Percentiles rank a stretch among this genome's conserved stretches.
phyloP scores from a whole-genome alignment of 2,113 vertebrate species.

The Formicarius rufipectus region DNA sequence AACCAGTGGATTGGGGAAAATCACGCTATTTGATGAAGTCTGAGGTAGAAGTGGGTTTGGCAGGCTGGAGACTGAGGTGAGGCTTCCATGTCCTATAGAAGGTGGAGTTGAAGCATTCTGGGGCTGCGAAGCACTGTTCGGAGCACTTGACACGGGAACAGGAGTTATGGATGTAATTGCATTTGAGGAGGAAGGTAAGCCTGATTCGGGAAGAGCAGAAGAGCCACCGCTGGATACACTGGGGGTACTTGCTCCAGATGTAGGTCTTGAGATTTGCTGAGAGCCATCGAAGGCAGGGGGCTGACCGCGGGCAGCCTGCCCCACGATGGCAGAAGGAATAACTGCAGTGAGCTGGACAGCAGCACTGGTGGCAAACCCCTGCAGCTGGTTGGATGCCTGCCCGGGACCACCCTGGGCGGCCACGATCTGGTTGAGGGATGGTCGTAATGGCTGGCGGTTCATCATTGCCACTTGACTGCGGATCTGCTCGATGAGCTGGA shows the following conservation, averaged over 20 bases:
- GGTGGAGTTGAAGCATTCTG: slow-evolving; percentile 85
- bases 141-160: slow-evolving; percentile 71
- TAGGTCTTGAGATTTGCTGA: slow-evolving; percentile 80
- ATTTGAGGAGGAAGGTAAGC: slow-evolving; percentile 70
- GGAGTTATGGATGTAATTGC: slow-evolving; percentile 77
- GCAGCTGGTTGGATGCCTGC: slow-evolving; percentile 82
- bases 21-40: slow-evolving; percentile 92
- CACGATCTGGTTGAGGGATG: slow-evolving; percentile 75
- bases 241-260: slow-evolving; percentile 79
- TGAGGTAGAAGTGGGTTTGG: slow-evolving; percentile 93
- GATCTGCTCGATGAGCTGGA: slow-evolving; percentile 98
- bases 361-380: slow-evolving; percentile 83
- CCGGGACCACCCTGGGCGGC: slow-evolving; percentile 73
- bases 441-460: slow-evolving; percentile 85
- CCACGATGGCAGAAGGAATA: slow-evolving; percentile 72
- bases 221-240: slow-evolving; percentile 72
- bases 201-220: slow-evolving; percentile 71
- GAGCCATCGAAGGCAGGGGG: slow-evolving; percentile 79
- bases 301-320: slow-evolving; percentile 72
- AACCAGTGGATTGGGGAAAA: slow-evolving; percentile 96
- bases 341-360: slow-evolving; percentile 86
- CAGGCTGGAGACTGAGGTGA: slow-evolving; percentile 87
- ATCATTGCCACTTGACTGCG: slow-evolving; percentile 96
- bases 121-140: slow-evolving; percentile 73
- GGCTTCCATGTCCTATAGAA: slow-evolving; percentile 82